Base-by-base conservation (phyloP, 2,113 vertebrate species). In the Dipodomys stephensi region DNA sequence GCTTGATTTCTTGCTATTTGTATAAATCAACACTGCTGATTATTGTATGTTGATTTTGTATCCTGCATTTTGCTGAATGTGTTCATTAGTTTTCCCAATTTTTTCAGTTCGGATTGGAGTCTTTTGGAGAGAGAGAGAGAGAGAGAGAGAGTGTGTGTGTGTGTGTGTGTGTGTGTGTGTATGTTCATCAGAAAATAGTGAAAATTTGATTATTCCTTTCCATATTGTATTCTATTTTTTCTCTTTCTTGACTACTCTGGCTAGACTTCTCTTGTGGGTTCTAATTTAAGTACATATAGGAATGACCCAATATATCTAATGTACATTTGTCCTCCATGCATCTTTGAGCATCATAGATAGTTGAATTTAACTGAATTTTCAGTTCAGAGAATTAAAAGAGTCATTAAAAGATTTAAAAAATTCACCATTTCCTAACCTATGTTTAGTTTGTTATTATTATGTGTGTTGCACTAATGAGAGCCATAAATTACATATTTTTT, bases 351-450 rank as follows among this genome's bases (percentile, higher is more conserved):
- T 81, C 44, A 57, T 65, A 49, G 74, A 93, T 60, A 28, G 60
- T 80, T 86, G 71, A 90, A 28, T 30, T 94, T 87, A 76, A 86
- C 19, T 83, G 71, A 91, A 73, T 95, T 94, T 94, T 68, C 79
- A 77, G 81, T 91, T 93, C 57, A 87, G 68, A 94, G 46, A 93
- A 89, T 88, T 91, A 88, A 77, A 96, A 94, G 46, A 46, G 90
- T n/a, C 30, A 79, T 67, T 88, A 83, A 73, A 92, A 80, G 27
- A 77, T 76, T 93, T 92, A 6, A 71, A 82, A 85, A 64, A 30
- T 84, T 92, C 79, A 2, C 69, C 35, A 86, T 86, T 91, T 85
- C 69, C 49, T 88, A 46, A 44, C 46, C 49, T 82, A 73, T 87
- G 49, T 57, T 83, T 79, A 80, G n/a, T 65, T 92, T 49, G 84